Evolutionary conservation across 37 sponge, comb jelly and placozoan species (phyloP), one percentile per base, ranked within the genome.

Genomic region (Halisarca cf. caerulea): DNA sequence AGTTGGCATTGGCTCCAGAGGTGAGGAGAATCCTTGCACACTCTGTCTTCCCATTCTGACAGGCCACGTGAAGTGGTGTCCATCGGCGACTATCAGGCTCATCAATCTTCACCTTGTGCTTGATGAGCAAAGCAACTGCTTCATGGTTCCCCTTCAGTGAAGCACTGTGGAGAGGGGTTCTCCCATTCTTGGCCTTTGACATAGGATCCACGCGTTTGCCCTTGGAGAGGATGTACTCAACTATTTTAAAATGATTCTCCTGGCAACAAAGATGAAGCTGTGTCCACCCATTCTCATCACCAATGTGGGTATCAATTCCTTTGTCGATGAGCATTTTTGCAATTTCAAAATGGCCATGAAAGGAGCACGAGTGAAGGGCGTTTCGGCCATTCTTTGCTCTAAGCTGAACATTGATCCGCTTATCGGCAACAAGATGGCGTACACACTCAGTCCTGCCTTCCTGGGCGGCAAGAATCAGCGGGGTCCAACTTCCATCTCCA

Each of bases 271-370:
- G 81, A 55, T 92, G 92, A 53, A 92, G 89, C 28, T 88, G 92
- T 5, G 92, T 92, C 92, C 92, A 92, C 4, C 92, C 92, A 58
- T 92, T 88, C 44, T 88, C 88, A 44, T 92, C 92, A 1, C 7
- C 7, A 33, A 88, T 54, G 30, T 81, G 71, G 18, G 85, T 35
- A 24, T 85, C 14, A 84, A 21, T 35, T 69, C 59, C 72, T 81
- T 37, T 54, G 88, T 79, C 36, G 86, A 88, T 38, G 9, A 47
- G 51, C 51, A 47, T 47, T 11, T 47, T 47, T 6, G 51, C 51
- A 14, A 47, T 47, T 11, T 64, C 64, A 47, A 88, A n/a, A 53
- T 92, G 92, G 23, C 92, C 92, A 60, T 92, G 88, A 59, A 88
- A 92, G 79, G 86, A 84, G 15, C 88, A 82, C n/a, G 92, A 86